A percentile compares a stretch with the other conserved stretches of the same genome.
Conservation (phyloP, 2,888 invertebrate genomes). For the Brachypterus glaber region DNA sequence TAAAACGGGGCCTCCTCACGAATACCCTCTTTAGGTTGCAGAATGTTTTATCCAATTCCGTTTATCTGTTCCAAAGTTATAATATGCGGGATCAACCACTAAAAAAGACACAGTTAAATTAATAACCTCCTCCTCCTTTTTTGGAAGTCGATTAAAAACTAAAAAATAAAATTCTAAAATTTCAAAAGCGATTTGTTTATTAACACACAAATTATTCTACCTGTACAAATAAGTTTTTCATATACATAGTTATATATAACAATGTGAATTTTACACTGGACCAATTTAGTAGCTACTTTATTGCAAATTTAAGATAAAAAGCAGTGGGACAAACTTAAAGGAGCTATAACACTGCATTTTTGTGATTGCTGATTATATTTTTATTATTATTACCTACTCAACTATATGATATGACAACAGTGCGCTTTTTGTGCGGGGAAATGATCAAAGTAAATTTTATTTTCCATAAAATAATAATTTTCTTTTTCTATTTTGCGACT, state of each 20-base stretch:
- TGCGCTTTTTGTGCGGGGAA: constrained; percentile 3
- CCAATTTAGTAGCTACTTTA: constrained; percentile 35
- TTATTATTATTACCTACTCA: constrained; percentile 2
- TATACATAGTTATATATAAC: constrained; percentile 38
- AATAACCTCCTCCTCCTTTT: too few relatives aligned
- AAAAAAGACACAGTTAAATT: too few relatives aligned
- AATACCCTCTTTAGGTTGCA: too few relatives aligned
- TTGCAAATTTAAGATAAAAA: constrained; percentile 28
- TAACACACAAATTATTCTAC: constrained; percentile 42
- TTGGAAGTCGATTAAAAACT: too few relatives aligned
- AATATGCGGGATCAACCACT: too few relatives aligned
- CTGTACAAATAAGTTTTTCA: constrained; percentile 41
- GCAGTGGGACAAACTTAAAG: constrained; percentile 15
- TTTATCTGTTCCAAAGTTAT: too few relatives aligned
- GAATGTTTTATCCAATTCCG: too few relatives aligned
- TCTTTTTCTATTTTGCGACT: too few relatives aligned
- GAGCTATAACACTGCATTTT: constrained; percentile 12
- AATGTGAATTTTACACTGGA: constrained; percentile 42
- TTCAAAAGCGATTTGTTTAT: constrained; percentile 40
- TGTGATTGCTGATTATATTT: constrained; percentile 14
- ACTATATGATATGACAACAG: constrained; percentile 19
- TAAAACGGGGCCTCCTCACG: too few relatives aligned
- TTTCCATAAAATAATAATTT: too few relatives aligned
- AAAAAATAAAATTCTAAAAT: not conserved
- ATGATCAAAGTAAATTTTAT: too few relatives aligned